These are phyloP conservation scores for Phaetusa simplex DNA, from an alignment of 2,113 vertebrate genomes.

Conservation along the genomic window DNA sequence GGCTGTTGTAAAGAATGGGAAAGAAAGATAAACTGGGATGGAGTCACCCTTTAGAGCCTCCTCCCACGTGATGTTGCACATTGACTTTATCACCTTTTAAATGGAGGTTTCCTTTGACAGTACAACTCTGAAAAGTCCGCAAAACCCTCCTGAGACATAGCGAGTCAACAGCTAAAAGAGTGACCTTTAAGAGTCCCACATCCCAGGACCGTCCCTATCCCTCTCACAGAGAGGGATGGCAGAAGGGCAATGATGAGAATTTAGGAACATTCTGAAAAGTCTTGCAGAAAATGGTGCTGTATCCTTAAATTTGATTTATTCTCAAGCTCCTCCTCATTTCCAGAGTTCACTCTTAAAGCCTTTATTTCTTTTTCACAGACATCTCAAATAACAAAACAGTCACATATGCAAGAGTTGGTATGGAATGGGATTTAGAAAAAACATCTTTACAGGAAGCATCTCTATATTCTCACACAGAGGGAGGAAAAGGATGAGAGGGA, in stretches of 20 bases:
- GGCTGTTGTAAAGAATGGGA: background rate
- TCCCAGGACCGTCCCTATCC: background rate
- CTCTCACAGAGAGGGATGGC: background rate
- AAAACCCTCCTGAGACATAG: background rate
- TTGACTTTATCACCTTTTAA: slow-evolving; percentile 3
- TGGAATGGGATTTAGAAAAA: slow-evolving; percentile 35
- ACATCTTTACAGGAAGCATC: slow-evolving; percentile 39
- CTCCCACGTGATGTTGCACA: background rate
- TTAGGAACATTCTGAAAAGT: background rate
- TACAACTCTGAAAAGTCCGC: slow-evolving; percentile 15
- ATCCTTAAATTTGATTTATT: background rate
- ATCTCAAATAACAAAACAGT: slow-evolving; percentile 69
- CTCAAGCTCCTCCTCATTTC: background rate
- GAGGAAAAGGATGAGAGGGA: background rate
- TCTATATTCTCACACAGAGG: background rate
- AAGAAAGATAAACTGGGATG: slow-evolving; percentile 3
- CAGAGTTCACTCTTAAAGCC: slow-evolving; percentile 41
- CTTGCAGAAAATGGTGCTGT: slow-evolving; percentile 37
- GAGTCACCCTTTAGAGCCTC: background rate
- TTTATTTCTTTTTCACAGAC: slow-evolving; percentile 74
- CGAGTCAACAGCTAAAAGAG: slow-evolving; percentile 14
- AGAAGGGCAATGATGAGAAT: background rate
- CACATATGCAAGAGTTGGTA: slow-evolving; percentile 53
- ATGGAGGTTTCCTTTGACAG: slow-evolving; percentile 18
- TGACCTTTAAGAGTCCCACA: background rate